Evolutionary conservation across 2,888 invertebrate genomes (phyloP).

Genomic region (Antheraea assamensis): DNA sequence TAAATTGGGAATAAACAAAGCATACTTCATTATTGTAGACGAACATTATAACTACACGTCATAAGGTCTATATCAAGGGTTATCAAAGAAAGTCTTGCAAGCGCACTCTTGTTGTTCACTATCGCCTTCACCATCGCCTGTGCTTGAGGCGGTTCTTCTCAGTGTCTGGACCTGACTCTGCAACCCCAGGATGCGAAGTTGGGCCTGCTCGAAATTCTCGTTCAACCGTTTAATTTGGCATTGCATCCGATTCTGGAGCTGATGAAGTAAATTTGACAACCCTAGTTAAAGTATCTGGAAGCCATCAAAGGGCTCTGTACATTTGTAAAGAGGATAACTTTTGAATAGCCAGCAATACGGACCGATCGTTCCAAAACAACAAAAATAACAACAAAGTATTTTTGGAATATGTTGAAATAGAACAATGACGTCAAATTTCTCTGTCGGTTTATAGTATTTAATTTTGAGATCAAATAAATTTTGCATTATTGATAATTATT

Average conservation of each 20-base stretch:
- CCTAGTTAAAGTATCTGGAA: background rate
- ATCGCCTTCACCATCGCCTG: conserved; percentile 58
- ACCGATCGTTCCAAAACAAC: background rate
- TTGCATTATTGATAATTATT: background rate
- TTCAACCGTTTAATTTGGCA: conserved; percentile 86
- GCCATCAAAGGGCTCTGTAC: background rate
- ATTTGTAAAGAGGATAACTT: background rate
- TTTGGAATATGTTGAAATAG: background rate
- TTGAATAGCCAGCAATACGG: background rate
- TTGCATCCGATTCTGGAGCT: conserved; percentile 86
- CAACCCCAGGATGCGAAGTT: conserved; percentile 84
- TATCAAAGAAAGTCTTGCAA: conserved; percentile 66
- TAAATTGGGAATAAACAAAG: background rate
- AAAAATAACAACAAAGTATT: too few relatives aligned
- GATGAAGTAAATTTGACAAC: conserved; percentile 27
- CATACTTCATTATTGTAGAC: background rate
- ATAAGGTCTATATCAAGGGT: conserved; percentile 32
- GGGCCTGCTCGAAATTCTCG: conserved; percentile 87
- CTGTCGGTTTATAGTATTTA: background rate
- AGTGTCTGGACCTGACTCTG: conserved; percentile 85
- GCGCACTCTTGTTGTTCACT: conserved; percentile 55
- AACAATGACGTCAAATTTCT: background rate
- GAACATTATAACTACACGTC: background rate
- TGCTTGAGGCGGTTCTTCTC: conserved; percentile 67
- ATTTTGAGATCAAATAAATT: background rate